These are phyloP conservation scores for Trichoplusia ni DNA, from an alignment of 1,140 invertebrate genomes.

Conservation along the genomic window DNA sequence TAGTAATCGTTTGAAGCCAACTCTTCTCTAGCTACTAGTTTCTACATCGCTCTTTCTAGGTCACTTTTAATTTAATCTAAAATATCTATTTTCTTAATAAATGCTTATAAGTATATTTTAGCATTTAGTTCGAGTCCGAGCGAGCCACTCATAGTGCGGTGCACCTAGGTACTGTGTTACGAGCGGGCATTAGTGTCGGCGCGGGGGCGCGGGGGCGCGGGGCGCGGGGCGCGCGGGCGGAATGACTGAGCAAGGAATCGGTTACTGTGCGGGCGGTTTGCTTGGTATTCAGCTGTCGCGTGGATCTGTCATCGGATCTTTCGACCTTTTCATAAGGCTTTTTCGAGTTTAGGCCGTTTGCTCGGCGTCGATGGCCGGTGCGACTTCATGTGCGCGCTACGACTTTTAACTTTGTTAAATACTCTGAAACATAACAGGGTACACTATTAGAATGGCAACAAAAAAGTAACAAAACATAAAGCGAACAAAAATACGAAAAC, in stretches of 20 bases:
- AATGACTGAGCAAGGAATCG: constrained; percentile 56
- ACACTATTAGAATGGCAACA: constrained; percentile 71
- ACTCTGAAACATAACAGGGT: constrained; percentile 88
- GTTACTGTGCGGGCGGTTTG: constrained; percentile 66
- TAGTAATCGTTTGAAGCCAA: constrained; percentile 50
- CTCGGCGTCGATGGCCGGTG: constrained; percentile 91
- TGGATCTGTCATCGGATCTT: constrained; percentile 72
- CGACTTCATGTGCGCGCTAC: constrained; percentile 99
- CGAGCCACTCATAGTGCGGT: constrained; percentile 30
- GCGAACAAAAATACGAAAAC: constrained; percentile 54
- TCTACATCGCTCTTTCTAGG: constrained; percentile 56
- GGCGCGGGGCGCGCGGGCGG: constrained; percentile 38
- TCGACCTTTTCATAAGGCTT: constrained; percentile 82
- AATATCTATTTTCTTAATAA: constrained; percentile 61
- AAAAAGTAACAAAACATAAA: constrained; percentile 51
- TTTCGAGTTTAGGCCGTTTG: constrained; percentile 80
- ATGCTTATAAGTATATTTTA: constrained; percentile 59
- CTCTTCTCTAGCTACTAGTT: constrained; percentile 58
- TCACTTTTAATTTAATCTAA: constrained; percentile 57
- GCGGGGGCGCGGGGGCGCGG: neutral
- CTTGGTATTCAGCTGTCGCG: constrained; percentile 73
- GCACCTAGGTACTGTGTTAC: constrained; percentile 34
- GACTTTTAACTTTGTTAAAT: constrained; percentile 98
- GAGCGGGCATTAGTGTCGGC: constrained; percentile 1
- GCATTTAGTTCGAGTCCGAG: constrained; percentile 47